A percentile compares a stretch with the other conserved stretches of the same genome.
phyloP scores from a whole-genome alignment of 2,888 invertebrate species.

The Ennomos erosarius region DNA sequence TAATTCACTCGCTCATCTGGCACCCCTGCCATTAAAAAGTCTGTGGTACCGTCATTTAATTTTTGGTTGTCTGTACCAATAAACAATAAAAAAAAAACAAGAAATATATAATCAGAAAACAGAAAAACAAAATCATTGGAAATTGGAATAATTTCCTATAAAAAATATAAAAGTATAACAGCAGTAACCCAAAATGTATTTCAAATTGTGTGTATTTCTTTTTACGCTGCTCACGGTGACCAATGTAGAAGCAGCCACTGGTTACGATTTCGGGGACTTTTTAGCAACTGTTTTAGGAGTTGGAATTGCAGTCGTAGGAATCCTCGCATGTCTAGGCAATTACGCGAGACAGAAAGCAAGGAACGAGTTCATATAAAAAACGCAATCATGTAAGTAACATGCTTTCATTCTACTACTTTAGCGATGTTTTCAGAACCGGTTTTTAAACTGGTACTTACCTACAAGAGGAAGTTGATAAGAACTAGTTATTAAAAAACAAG shows the following conservation, averaged over 20 bases:
- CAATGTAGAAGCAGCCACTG: slow-evolving; percentile 79
- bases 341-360: slow-evolving; percentile 87
- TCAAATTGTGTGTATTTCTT: slow-evolving; percentile 63
- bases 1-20: too few relatives aligned
- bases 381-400: slow-evolving; percentile 50
- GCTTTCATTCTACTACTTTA: too few relatives aligned
- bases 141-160: too few relatives aligned
- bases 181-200: slow-evolving; percentile 61
- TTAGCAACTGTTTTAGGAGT: slow-evolving; percentile 87
- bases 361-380: slow-evolving; percentile 77
- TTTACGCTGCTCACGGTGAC: slow-evolving; percentile 68
- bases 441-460: neutral
- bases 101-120: slow-evolving; percentile 4
- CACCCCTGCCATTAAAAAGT: too few relatives aligned
- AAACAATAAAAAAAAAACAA: too few relatives aligned
- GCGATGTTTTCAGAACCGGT: slow-evolving; percentile 9
- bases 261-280: slow-evolving; percentile 89
- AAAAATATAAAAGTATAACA: too few relatives aligned
- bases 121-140: too few relatives aligned
- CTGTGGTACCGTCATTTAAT: too few relatives aligned
- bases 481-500: too few relatives aligned
- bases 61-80: too few relatives aligned
- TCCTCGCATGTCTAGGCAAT: slow-evolving; percentile 88
- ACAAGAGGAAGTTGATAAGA: neutral
- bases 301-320: slow-evolving; percentile 84